A percentile compares a stretch with the other conserved stretches of the same genome.
phyloP scores from a whole-genome alignment of 2,113 vertebrate species.

The Heliornis fulica region DNA sequence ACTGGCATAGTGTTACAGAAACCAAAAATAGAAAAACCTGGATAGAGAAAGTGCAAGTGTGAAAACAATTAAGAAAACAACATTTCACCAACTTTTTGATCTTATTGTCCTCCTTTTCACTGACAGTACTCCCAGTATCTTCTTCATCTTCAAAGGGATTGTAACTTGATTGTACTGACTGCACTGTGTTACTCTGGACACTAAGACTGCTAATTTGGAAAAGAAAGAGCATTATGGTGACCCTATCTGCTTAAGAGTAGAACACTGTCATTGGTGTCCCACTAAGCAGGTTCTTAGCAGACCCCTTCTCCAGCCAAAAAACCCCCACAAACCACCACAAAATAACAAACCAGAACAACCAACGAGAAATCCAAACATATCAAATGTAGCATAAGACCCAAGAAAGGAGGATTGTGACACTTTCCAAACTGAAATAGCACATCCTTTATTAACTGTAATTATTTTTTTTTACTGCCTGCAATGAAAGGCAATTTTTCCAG shows the following conservation, averaged over 20 bases:
- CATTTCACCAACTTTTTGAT: constrained; percentile 96
- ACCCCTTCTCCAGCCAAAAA: not conserved
- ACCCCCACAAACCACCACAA: not conserved
- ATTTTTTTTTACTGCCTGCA: not conserved
- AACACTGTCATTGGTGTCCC: not conserved
- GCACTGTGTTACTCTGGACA: constrained; percentile 83
- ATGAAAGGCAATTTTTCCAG: not conserved
- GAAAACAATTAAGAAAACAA: constrained; percentile 49
- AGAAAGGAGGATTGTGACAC: too few species aligned
- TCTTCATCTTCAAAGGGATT: constrained; percentile 97
- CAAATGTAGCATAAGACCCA: not conserved
- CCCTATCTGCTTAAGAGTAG: constrained; percentile 4
- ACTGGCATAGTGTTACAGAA: not conserved
- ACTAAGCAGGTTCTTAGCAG: not conserved
- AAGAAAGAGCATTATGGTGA: constrained; percentile 83
- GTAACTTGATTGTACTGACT: constrained; percentile 82
- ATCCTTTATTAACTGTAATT: not conserved
- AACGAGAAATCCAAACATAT: not conserved
- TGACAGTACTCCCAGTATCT: constrained; percentile 85
- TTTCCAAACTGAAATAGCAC: too few species aligned
- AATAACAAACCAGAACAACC: not conserved
- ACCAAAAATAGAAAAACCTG: constrained; percentile 40
- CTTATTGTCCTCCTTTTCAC: constrained; percentile 90
- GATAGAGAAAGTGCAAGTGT: constrained; percentile 58
- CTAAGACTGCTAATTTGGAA: constrained; percentile 86